These are phyloP conservation scores for Phalloptychus januarius DNA, from an alignment of 2,797 vertebrate genomes.

Conservation along the genomic window DNA sequence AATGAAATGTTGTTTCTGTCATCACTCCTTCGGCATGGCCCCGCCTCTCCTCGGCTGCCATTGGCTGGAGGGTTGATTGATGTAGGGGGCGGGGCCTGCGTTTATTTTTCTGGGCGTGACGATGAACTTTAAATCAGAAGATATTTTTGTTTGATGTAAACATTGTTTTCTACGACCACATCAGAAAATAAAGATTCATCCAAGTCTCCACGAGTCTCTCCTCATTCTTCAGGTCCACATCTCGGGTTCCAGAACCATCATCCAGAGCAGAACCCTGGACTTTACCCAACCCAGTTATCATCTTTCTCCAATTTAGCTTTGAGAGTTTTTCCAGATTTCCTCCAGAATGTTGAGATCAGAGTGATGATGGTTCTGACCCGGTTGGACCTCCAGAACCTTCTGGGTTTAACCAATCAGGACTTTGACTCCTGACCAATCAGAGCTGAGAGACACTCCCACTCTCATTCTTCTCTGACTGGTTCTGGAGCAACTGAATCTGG, in stretches of 20 bases:
- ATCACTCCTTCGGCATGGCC: constrained; percentile 59
- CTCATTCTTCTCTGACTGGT: not conserved
- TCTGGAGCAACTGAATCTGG: not conserved
- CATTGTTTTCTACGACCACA: constrained; percentile 73
- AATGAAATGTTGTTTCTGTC: constrained; percentile 31
- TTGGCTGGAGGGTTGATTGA: constrained; percentile 78
- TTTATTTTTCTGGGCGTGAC: constrained; percentile 78
- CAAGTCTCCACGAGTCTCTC: not conserved
- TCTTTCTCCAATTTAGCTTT: no score
- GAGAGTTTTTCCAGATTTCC: not conserved
- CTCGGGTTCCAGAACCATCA: not conserved
- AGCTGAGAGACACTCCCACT: not conserved
- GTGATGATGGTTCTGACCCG: not conserved
- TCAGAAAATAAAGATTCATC: constrained; percentile 67
- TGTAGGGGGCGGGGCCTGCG: constrained; percentile 69
- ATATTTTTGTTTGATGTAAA: constrained; percentile 81
- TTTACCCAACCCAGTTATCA: not conserved
- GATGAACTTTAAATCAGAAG: constrained; percentile 70
- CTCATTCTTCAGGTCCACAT: not conserved
- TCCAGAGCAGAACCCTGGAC: not conserved
- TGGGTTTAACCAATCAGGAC: not conserved
- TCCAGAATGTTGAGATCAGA: not conserved
- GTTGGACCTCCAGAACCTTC: not conserved
- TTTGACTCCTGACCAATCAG: not conserved
- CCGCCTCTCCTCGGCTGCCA: constrained; percentile 71